A percentile compares a stretch with the other conserved stretches of the same genome.
These are phyloP conservation scores for Drosophila kambysellisi DNA, from an alignment of 2,888 invertebrate genomes.

Conservation along the genomic window DNA sequence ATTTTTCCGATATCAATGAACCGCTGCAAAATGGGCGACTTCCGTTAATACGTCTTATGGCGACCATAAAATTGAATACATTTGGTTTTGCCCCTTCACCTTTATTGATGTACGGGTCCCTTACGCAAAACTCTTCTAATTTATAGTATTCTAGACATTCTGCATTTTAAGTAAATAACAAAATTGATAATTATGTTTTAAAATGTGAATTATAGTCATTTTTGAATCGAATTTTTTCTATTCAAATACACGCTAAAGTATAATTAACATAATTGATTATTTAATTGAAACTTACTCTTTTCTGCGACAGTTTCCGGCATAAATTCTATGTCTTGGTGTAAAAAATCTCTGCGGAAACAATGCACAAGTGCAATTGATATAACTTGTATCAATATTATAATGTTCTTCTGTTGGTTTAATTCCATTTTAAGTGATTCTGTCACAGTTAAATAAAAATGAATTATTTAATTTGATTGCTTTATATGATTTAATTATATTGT, in stretches of 20 bases:
- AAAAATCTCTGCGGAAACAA: constrained; percentile 4
- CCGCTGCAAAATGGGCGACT: constrained; percentile 24
- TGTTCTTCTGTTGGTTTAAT: not conserved
- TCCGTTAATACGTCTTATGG: not conserved
- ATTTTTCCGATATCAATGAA: constrained; percentile 30
- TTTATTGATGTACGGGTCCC: not conserved
- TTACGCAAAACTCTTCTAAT: not conserved
- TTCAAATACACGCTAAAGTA: too few species aligned
- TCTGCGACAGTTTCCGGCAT: not conserved
- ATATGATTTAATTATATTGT: not conserved
- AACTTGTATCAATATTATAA: not conserved
- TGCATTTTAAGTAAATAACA: not conserved
- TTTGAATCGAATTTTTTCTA: not conserved
- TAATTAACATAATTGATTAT: too few species aligned
- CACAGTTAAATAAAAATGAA: not conserved
- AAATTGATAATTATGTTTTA: too few species aligned
- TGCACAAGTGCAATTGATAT: not conserved
- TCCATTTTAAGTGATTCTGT: not conserved
- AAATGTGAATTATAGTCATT: too few species aligned
- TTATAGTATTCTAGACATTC: constrained; percentile 15
- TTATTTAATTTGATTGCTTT: not conserved
- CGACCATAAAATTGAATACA: constrained; percentile 32
- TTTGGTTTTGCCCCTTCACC: not conserved
- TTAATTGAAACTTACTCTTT: constrained; percentile 5
- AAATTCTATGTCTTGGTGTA: not conserved